Percentiles rank a stretch among this genome's conserved stretches.
These are phyloP conservation scores for Erythrolamprus reginae DNA, from an alignment of 2,113 vertebrate genomes.

Conservation along the genomic window DNA sequence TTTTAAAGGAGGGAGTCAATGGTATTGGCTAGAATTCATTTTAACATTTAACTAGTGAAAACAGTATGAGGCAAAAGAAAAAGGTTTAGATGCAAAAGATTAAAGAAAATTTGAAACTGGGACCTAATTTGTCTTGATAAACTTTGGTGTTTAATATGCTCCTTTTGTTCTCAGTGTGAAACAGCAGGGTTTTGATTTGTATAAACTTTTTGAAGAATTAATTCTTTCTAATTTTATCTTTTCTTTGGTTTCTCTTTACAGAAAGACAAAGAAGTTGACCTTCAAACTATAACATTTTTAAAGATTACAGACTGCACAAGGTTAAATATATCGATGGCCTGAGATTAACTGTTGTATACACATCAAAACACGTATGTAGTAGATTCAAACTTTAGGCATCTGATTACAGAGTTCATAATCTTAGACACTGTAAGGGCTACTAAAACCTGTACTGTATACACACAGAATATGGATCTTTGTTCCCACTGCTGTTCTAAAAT, in stretches of 20 bases:
- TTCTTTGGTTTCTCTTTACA: conserved; percentile 69
- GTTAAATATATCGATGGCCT: conserved; percentile 72
- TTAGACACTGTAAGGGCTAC: not conserved
- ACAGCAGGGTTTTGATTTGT: conserved; percentile 82
- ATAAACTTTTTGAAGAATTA: conserved; percentile 83
- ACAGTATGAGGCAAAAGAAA: conserved; percentile 84
- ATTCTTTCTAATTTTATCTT: conserved; percentile 78
- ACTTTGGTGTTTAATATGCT: conserved; percentile 97
- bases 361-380: conserved; percentile 51
- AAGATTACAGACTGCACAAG: conserved; percentile 67
- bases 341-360: conserved; percentile 55
- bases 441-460: not conserved
- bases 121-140: conserved; percentile 98
- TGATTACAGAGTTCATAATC: conserved; percentile 39
- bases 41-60: conserved; percentile 88
- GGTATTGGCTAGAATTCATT: conserved; percentile 87
- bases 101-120: conserved; percentile 95
- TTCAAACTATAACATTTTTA: conserved; percentile 74
- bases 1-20: conserved; percentile 87
- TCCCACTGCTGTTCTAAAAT: not conserved
- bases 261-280: conserved; percentile 70
- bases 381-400: conserved; percentile 46
- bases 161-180: conserved; percentile 93
- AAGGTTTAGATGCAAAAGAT: conserved; percentile 94
- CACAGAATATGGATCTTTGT: conserved; percentile 4